Conservation (phyloP, 2,888 invertebrate species). For the Sminthurides aquaticus region DNA sequence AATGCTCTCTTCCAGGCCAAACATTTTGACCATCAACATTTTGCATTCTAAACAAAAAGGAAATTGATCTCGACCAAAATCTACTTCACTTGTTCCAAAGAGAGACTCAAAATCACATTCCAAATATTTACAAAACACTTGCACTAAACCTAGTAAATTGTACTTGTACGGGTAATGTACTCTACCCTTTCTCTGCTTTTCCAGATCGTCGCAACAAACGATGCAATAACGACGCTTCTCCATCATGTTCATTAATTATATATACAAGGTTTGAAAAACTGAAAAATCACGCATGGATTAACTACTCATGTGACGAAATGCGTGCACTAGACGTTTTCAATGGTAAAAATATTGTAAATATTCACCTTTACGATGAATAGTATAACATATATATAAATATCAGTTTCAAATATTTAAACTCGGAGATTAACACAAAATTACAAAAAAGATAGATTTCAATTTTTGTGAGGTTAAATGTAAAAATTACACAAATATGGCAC, state of each 20-base stretch:
- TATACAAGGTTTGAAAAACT: neutral
- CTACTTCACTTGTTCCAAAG: neutral
- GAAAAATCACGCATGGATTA: neutral
- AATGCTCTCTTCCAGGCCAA: neutral
- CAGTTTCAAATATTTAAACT: no score
- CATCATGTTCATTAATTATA: constrained; percentile 5
- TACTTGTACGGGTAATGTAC: neutral
- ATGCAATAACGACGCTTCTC: constrained; percentile 4
- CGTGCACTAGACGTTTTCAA: neutral
- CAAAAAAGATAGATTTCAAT: no score
- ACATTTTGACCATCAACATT: constrained; percentile 1
- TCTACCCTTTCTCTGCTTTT: neutral
- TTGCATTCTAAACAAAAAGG: constrained; percentile 4
- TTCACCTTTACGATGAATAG: no score
- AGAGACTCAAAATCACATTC: neutral
- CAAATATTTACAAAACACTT: constrained; percentile 3
- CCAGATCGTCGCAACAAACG: neutral
- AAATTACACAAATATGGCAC: no score
- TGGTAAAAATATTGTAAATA: no score
- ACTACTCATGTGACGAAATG: no score
- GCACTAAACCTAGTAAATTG: neutral
- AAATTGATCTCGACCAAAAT: neutral
- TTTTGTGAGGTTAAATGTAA: no score
- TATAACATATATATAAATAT: no score
- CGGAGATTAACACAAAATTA: no score